Base-by-base conservation (phyloP, 1,140 invertebrate species). In the Leptinotarsa lineolata region DNA sequence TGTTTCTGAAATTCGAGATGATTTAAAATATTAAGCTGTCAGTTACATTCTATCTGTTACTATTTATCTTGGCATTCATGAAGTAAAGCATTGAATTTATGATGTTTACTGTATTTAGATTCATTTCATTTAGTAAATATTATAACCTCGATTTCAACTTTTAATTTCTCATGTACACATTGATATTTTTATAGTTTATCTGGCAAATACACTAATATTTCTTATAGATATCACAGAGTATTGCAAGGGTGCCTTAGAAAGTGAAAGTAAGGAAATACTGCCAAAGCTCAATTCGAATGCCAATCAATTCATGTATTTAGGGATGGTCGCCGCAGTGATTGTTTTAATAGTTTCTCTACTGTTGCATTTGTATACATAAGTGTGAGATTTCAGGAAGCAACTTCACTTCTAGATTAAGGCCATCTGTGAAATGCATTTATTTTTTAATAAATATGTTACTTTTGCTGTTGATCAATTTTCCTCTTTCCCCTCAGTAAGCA, bases 141-240 rank as follows among this genome's bases (percentile, higher is more conserved):
- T 48, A 11, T 2, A 54, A 11, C 18, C 22, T 18, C 16, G 16
- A 66, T 44, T n/a, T 24, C 21, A 20, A n/a, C 64, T 30, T 21
- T n/a, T 0, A 20, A 20, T 8, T 24, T 66, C 8, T 44, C 24
- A 30, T 66, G 8, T 44, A 15, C 66, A 24, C 16, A 18, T 39
- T 44, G 13, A 54, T 39, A 20, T 39, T 44, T 46, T 24, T 21
- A n/a, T 12, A 66, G 18, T 16, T 58, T 45, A 22, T 70, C 20
- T n/a, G 16, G 6, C 20, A 8, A 70, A 21, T 60, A 20, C n/a
- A n/a, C 13, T 21, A 21, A 15, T 11, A n/a, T n/a, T 18, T 54
- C 76, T 84, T 83, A 66, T 81, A 91, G 90, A 91, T 86, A 88
- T 90, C 44, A 86, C 87, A 15, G 89, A 90, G 81, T 90, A 90